A percentile compares a stretch with the other conserved stretches of the same genome.
Evolutionary conservation across 2,113 vertebrate genomes (phyloP).

Genomic region (Carollia perspicillata): DNA sequence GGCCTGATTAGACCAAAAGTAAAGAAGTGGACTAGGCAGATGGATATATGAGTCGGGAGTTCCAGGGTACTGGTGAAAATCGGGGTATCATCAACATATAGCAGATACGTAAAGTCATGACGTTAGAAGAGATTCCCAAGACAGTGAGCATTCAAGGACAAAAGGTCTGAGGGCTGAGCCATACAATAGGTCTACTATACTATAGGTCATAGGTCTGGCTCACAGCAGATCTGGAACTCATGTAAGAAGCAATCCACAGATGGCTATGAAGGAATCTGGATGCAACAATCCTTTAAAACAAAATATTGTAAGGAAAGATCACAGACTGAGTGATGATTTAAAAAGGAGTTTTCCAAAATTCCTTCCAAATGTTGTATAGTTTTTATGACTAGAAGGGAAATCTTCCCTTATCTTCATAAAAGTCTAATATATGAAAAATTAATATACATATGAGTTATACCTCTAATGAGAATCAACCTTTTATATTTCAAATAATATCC

Average conservation of each 20-base stretch:
- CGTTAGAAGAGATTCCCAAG: neutral
- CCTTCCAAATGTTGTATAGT: neutral
- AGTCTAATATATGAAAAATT: neutral
- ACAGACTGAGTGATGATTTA: neutral
- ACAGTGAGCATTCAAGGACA: neutral
- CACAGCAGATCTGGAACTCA: neutral
- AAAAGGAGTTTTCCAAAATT: neutral
- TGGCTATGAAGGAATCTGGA: neutral
- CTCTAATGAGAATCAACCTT: neutral
- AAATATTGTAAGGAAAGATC: neutral
- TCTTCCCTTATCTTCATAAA: neutral
- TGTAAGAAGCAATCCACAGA: neutral
- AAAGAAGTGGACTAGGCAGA: neutral
- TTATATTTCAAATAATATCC: neutral
- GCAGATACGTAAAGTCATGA: neutral
- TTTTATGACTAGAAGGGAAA: conserved; percentile 32
- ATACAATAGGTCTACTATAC: no score
- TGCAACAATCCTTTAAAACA: neutral
- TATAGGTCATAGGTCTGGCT: no score
- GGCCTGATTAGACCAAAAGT: neutral
- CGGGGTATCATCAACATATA: neutral
- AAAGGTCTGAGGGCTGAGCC: neutral
- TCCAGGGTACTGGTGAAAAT: neutral
- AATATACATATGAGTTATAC: neutral
- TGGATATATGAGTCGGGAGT: neutral